Percentiles rank a stretch among this genome's conserved stretches.
These are phyloP conservation scores for Thera britannica DNA, from an alignment of 2,888 invertebrate species.

Conservation along the genomic window DNA sequence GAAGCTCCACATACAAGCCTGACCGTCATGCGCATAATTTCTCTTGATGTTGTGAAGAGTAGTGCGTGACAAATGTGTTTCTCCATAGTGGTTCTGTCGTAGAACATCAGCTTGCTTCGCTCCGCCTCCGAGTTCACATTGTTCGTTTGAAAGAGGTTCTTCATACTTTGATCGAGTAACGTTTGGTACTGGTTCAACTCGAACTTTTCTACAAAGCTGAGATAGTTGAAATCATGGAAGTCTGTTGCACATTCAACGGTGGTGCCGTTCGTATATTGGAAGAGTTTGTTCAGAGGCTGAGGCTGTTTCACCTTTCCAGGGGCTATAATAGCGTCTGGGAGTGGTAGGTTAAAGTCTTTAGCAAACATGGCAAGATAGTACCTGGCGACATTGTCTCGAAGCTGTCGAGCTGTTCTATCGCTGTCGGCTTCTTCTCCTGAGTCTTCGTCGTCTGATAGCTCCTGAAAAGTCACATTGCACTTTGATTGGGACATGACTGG, in stretches of 20 bases:
- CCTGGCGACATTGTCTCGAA: constrained; percentile 58
- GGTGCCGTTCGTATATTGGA: constrained; percentile 66
- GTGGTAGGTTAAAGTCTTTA: constrained; percentile 63
- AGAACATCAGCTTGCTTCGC: constrained; percentile 57
- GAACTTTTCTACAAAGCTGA: constrained; percentile 67
- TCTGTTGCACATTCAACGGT: constrained; percentile 57
- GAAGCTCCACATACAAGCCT: constrained; percentile 70
- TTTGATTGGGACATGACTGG: constrained; percentile 46
- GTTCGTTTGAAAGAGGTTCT: constrained; percentile 60
- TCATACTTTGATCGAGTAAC: constrained; percentile 63
- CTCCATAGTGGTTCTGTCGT: constrained; percentile 76
- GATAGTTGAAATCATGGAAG: constrained; percentile 69
- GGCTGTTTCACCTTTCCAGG: constrained; percentile 49
- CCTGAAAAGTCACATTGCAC: constrained; percentile 64
- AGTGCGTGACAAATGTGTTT: constrained; percentile 63
- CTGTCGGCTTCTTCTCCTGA: constrained; percentile 19
- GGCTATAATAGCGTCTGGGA: constrained; percentile 62
- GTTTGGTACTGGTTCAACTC: constrained; percentile 74
- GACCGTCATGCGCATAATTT: constrained; percentile 73
- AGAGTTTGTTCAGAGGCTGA: constrained; percentile 61
- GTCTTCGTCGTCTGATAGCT: constrained; percentile 31
- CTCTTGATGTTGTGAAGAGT: constrained; percentile 66
- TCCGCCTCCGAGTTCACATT: constrained; percentile 45
- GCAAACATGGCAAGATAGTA: constrained; percentile 62
- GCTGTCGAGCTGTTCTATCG: constrained; percentile 42